Percentiles rank a stretch among this genome's conserved stretches.
These are phyloP conservation scores for Zosterops japonicus DNA, from an alignment of 2,113 vertebrate genomes.

Conservation along the genomic window DNA sequence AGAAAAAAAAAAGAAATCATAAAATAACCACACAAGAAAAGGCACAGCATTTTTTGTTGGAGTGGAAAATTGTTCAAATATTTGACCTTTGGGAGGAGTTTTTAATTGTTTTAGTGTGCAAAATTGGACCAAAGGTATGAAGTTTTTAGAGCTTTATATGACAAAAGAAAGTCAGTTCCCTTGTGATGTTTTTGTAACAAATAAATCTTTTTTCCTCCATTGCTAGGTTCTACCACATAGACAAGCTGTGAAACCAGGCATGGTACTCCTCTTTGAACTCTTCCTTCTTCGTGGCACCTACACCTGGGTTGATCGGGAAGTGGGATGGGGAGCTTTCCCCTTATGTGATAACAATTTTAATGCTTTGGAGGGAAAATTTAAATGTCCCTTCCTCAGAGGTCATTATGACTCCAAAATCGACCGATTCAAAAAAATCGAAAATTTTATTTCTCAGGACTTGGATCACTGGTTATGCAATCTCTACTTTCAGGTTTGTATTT, in stretches of 20 bases:
- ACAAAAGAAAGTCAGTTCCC: not conserved
- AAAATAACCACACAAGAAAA: not conserved
- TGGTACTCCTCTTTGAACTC: slow-evolving; percentile 85
- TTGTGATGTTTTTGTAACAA: not conserved
- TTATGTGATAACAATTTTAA: slow-evolving; percentile 77
- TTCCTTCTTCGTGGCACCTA: slow-evolving; percentile 69
- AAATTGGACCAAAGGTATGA: not conserved
- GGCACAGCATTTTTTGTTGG: not conserved
- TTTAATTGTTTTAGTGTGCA: not conserved
- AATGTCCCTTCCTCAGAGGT: slow-evolving; percentile 85
- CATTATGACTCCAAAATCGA: slow-evolving; percentile 74
- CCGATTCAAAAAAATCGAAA: slow-evolving; percentile 85
- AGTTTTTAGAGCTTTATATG: not conserved
- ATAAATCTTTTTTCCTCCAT: not conserved
- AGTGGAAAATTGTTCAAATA: not conserved
- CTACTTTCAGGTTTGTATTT: slow-evolving; percentile 88
- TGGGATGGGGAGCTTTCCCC: slow-evolving; percentile 90
- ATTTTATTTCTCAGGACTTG: slow-evolving; percentile 83
- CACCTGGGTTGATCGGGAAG: slow-evolving; percentile 55
- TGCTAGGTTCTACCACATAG: slow-evolving; percentile 80
- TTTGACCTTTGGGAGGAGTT: not conserved
- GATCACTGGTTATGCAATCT: slow-evolving; percentile 94
- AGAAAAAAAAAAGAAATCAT: not conserved
- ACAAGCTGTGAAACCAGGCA: slow-evolving; percentile 76
- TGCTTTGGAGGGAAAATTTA: slow-evolving; percentile 86